Base-by-base conservation (phyloP, 2,113 vertebrate species). In the Pseudopodoces humilis region DNA sequence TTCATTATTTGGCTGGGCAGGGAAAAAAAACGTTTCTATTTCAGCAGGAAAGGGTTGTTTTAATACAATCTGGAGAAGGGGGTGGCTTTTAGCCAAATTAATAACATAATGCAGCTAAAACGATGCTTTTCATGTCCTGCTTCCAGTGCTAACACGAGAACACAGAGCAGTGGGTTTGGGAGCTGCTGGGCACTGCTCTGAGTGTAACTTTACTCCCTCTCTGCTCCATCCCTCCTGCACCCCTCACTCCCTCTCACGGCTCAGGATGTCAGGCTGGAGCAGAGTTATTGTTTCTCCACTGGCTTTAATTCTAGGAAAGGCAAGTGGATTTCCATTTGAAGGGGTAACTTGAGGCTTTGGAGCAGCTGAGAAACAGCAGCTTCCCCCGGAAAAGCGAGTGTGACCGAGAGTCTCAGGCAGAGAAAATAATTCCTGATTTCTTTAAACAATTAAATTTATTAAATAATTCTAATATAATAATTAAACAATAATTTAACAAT, bases 81-180 rank as follows among this genome's bases (percentile, higher is more conserved):
- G 6, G 4, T 74, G 93, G 85, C 76, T 79, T 62, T 71, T 76
- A 35, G 86, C 83, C 90, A 86, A 94, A 94, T 93, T 62, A 96
- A 94, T 84, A 94, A 69, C 86, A 95, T 58, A 93, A 91, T 55
- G 62, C 65, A 74, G 72, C 59, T 70, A 1, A 93, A 91, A 86
- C 49, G 75, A 63, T 90, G 83, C 16, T 88, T 56, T 90, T 63
- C 8, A 1, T 41, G 68, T 53, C 6, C 12, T 24, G 56, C 52
- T 90, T 95, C 35, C 52, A 88, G 90, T 13, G 56, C 70, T 83
- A 64, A 49, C 76, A 35, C 55, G 59, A 7, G 9, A 71, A 49
- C 74, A 15, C 46, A 37, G 62, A 0, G 2, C 76, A 17, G 62
- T 19, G 83, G 62, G 10, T 80, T 39, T 37, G 15, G 58, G 78